These are phyloP conservation scores for Channallabes apus DNA, from an alignment of 2,797 vertebrate species.

Conservation along the genomic window DNA sequence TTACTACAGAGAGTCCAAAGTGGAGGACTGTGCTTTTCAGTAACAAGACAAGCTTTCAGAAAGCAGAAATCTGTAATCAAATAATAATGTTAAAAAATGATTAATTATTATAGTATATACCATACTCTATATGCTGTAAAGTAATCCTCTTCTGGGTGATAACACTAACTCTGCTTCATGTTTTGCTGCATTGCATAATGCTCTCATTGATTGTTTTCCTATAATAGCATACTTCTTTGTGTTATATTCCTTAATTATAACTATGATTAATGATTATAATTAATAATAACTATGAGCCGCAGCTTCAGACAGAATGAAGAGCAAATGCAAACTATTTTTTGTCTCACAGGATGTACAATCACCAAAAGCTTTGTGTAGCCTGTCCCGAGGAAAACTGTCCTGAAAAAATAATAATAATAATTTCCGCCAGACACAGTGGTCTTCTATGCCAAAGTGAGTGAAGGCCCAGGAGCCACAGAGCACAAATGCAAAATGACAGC, in stretches of 20 bases:
- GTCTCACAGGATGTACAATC: conserved; percentile 16
- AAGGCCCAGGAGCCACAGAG: conserved; percentile 62
- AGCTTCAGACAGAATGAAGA: conserved; percentile 28
- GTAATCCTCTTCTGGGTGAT: neutral
- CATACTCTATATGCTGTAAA: neutral
- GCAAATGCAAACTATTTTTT: conserved; percentile 13
- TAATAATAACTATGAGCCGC: conserved; percentile 24
- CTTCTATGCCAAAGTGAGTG: conserved; percentile 61
- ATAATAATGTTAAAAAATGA: neutral
- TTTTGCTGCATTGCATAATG: neutral
- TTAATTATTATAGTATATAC: neutral
- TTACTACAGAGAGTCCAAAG: neutral
- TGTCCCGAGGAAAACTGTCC: conserved; percentile 45
- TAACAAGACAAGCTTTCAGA: neutral
- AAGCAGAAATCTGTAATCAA: too few relatives aligned
- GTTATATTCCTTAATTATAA: neutral
- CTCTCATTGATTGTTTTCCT: neutral
- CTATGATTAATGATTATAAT: too few relatives aligned
- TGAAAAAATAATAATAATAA: conserved; percentile 14
- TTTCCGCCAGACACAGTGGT: conserved; percentile 61
- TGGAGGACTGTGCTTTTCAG: neutral
- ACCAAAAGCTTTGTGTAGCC: conserved; percentile 53
- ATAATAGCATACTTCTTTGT: neutral
- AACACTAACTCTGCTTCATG: neutral
- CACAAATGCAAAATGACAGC: conserved; percentile 77